These are phyloP conservation scores for Drosophila punjabiensis DNA, from an alignment of 1,140 invertebrate species.

Conservation along the genomic window DNA sequence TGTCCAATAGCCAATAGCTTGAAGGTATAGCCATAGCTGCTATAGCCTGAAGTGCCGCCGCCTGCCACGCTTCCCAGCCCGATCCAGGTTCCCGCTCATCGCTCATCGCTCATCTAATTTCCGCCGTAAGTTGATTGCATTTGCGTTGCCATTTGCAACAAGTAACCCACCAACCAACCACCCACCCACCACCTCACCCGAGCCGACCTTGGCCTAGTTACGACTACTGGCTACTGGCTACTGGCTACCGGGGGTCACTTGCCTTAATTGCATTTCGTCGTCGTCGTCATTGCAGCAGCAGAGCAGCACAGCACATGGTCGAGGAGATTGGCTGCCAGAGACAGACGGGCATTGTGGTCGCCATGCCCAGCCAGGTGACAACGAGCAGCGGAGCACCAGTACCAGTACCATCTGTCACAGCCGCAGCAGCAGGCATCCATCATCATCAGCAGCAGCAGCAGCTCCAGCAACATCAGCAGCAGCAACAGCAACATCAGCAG, in stretches of 20 bases:
- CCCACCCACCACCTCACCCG: neutral
- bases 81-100: neutral
- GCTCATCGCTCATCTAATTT: constrained; percentile 7
- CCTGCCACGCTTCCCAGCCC: neutral
- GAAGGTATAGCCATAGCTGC: neutral
- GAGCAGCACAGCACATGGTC: constrained; percentile 55
- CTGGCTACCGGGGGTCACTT: constrained; percentile 31
- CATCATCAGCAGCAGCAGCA: constrained; percentile 12
- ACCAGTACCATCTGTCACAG: neutral
- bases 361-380: constrained; percentile 62
- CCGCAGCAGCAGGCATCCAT: constrained; percentile 27
- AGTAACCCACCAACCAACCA: constrained; percentile 30
- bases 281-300: constrained; percentile 16
- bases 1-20: constrained; percentile 18
- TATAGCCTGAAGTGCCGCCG: neutral
- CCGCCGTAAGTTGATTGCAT: constrained; percentile 29
- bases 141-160: constrained; percentile 36
- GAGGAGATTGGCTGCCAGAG: constrained; percentile 70
- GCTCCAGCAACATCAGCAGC: constrained; percentile 1
- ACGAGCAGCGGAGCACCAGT: constrained; percentile 39
- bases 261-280: constrained; percentile 50
- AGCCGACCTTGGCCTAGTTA: constrained; percentile 70
- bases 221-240: constrained; percentile 2
- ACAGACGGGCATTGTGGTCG: constrained; percentile 67
- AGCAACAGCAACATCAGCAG: neutral